Conservation (phyloP, 2,888 invertebrate genomes). For the Orthosia gothica region DNA sequence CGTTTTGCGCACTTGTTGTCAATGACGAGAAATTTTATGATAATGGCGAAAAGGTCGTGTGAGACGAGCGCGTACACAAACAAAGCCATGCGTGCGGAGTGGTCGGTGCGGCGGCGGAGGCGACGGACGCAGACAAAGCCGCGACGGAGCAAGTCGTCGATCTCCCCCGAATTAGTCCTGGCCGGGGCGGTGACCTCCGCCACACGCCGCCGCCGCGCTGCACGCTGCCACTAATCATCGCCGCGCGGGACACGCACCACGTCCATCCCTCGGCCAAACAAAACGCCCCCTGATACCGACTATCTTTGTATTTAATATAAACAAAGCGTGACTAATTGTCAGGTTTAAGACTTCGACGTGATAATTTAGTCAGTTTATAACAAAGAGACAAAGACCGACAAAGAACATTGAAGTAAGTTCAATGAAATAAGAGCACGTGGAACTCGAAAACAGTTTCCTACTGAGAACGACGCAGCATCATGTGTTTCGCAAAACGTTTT, state of each 20-base stretch:
- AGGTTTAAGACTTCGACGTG: slow-evolving; percentile 58
- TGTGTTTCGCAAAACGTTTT: slow-evolving; percentile 68
- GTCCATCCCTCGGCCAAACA: slow-evolving; percentile 48
- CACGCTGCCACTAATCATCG: slow-evolving; percentile 66
- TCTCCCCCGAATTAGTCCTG: slow-evolving; percentile 92
- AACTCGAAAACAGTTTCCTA: slow-evolving; percentile 57
- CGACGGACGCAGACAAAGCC: slow-evolving; percentile 87
- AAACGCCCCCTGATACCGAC: slow-evolving; percentile 37
- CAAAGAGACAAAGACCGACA: slow-evolving; percentile 74
- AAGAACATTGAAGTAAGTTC: slow-evolving; percentile 74
- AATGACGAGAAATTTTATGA: slow-evolving; percentile 70
- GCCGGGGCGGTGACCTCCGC: slow-evolving; percentile 88
- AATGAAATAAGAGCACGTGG: slow-evolving; percentile 79
- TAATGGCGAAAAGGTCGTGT: slow-evolving; percentile 72
- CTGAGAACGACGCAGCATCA: slow-evolving; percentile 68
- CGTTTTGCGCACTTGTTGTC: slow-evolving; percentile 61
- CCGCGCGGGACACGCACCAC: slow-evolving; percentile 43
- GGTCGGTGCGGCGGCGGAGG: slow-evolving; percentile 73
- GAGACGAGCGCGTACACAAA: slow-evolving; percentile 73
- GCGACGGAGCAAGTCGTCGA: slow-evolving; percentile 87
- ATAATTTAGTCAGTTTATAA: slow-evolving; percentile 62
- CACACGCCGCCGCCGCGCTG: slow-evolving; percentile 69
- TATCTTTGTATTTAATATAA: slow-evolving; percentile 48
- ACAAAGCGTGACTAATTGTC: slow-evolving; percentile 66
- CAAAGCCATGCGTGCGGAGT: slow-evolving; percentile 78